Base-by-base conservation (phyloP, 2,888 invertebrate species). In the Ennomos quercinarius region DNA sequence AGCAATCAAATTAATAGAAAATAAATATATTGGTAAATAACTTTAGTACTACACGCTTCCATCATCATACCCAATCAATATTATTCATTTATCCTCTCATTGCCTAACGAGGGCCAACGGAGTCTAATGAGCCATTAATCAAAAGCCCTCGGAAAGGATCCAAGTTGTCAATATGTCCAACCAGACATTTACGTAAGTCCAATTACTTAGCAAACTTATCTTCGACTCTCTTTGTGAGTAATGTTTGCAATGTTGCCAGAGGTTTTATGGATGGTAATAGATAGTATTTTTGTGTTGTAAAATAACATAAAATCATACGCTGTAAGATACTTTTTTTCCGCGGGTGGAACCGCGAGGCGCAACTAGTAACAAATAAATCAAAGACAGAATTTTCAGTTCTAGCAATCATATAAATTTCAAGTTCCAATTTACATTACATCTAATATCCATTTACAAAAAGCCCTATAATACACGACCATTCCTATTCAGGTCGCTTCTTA, bases 81-180 rank as follows among this genome's bases (percentile, higher is more conserved):
- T 49, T 43, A 53, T 36, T 54, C 44, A 60, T 41, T 38, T 11
- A 58, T 27, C 40, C 34, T 17, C 51, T 57, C 55, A 55, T 57
- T 52, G 58, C 12, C 42, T 54, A 57, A 46, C 42, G 49, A 54
- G 54, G 10, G 47, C 47, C 35, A 38, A 38, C 36, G 27, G 50
- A 43, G 38, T 42, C 60, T 56, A 58, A 66, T 37, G 54, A 67
- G 63, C 64, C 69, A 80, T 81, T 74, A 72, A 78, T 81, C 78
- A 80, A 70, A 66, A 61, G 54, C 57, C 64, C 63, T 56, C 60
- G 66, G 72, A 74, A 76, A 75, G 73, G 78, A 73, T 78, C 70
- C 70, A 60, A 72, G 66, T 68, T 78, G 77, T 78, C 78, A 77
- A 76, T 78, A 68, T 70, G 71, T 74, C 68, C 53, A 53, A 69